Evolutionary conservation across 1,140 invertebrate genomes (phyloP).

Genomic region (Galendromus occidentalis): DNA sequence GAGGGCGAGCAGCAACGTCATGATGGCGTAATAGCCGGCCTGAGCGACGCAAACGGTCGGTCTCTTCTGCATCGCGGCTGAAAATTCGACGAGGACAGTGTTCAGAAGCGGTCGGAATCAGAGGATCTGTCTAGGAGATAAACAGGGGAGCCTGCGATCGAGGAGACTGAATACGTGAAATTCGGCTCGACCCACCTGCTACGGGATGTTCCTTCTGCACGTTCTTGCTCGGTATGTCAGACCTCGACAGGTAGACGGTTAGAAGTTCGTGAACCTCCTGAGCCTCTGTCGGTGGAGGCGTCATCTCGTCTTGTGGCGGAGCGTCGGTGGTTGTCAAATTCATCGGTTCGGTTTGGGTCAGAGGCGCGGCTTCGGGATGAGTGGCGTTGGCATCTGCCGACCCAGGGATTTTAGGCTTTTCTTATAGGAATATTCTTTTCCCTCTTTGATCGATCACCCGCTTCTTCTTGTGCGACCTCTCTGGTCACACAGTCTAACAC

Average conservation of each 20-base stretch:
- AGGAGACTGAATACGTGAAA: neutral
- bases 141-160: neutral
- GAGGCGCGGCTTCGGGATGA: neutral
- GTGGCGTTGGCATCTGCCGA: neutral
- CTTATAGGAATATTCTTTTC: neutral
- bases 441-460: neutral
- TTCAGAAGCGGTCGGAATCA: neutral
- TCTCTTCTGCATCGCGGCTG: conserved; percentile 6
- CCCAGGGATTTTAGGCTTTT: neutral
- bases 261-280: conserved; percentile 24
- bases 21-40: conserved; percentile 50
- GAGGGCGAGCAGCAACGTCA: conserved; percentile 45
- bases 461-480: neutral
- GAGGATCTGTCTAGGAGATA: neutral
- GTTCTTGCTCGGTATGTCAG: conserved; percentile 19
- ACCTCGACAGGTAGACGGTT: conserved; percentile 22
- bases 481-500: too few relatives aligned
- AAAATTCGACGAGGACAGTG: neutral
- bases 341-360: neutral
- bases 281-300: conserved; percentile 12
- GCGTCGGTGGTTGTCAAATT: conserved; percentile 12
- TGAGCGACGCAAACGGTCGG: conserved; percentile 42
- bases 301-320: neutral
- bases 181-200: neutral
- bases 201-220: conserved; percentile 13